Percentiles rank a stretch among this genome's conserved stretches.
Evolutionary conservation across 1,140 invertebrate genomes (phyloP).

Genomic region (Archivesica marissinica): DNA sequence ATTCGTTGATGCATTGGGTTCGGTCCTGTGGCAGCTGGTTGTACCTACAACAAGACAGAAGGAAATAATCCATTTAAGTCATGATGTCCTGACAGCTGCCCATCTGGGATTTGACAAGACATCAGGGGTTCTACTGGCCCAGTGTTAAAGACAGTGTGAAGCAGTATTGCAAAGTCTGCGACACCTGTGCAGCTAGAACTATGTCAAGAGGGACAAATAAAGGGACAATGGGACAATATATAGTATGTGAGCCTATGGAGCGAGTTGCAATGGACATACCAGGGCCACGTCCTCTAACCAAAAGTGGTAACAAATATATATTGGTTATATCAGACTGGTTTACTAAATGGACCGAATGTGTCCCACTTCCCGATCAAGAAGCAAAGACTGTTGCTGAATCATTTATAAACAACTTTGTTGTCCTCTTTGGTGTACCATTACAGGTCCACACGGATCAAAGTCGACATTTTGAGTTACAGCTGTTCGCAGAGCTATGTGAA

Average conservation of each 20-base stretch:
- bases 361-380: conserved; percentile 68
- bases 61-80: neutral
- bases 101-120: conserved; percentile 9
- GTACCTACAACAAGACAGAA: neutral
- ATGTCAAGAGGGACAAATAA: neutral
- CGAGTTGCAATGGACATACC: conserved; percentile 65
- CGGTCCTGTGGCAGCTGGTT: neutral
- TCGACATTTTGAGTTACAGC: conserved; percentile 51
- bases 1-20: neutral
- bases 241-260: conserved; percentile 54
- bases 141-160: neutral
- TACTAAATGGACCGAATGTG: conserved; percentile 70
- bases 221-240: conserved; percentile 9
- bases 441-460: conserved; percentile 81
- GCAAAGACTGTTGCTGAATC: conserved; percentile 75
- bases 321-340: conserved; percentile 72
- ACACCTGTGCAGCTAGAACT: neutral
- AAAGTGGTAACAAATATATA: conserved; percentile 69
- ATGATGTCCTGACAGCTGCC: neutral
- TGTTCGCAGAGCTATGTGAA: conserved; percentile 60
- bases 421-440: conserved; percentile 79
- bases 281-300: conserved; percentile 67
- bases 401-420: conserved; percentile 77
- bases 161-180: neutral
- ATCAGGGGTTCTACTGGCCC: conserved; percentile 4